Base-by-base conservation (phyloP, 2,113 vertebrate genomes). In the Platichthys stellatus region DNA sequence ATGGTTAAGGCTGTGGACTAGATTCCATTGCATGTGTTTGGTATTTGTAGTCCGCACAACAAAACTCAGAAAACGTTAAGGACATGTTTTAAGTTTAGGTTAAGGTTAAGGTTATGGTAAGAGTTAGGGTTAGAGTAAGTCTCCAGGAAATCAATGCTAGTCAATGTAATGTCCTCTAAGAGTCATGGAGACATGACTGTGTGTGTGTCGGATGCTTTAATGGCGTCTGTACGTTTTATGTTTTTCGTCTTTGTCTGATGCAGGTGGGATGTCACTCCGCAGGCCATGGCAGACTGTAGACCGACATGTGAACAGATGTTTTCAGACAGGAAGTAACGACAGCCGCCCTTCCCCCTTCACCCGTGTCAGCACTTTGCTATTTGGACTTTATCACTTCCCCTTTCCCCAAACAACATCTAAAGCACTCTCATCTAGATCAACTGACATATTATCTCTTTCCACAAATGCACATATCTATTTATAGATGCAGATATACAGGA, bases 241-340 rank as follows among this genome's bases (percentile, higher is more conserved):
- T 45, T 70, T 69, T 63, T 12, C 65, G 23, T 17, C 9, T 38
- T 38, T 38, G 35, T 38, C 35, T 38, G 2, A 38, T 9, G 23
- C 5, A 14, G 24, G n/a, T 13, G 26, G 28, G 5, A 70, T 63
- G 59, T 45, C 13, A 20, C 51, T 18, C n/a, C 51, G 8, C 47
- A 72, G 68, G 66, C 49, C 5, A 63, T 59, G 15, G 4, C 72
- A 60, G 54, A 83, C 82, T 54, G 14, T 6, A 66, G 64, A 62
- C 57, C 15, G 40, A 35, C 43, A 47, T 2, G 4, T 62, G 56
- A 83, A 54, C 81, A 86, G 75, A 84, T 86, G 73, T 83, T 84
- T 78, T 62, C 26, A 88, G 81, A 92, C 86, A 90, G 93, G 91
- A 94, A 94, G 86, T 78, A 82, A 54, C 78, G 73, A 74, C 60